Conservation (phyloP, 2,888 invertebrate species). For the Melanostoma scalare region DNA sequence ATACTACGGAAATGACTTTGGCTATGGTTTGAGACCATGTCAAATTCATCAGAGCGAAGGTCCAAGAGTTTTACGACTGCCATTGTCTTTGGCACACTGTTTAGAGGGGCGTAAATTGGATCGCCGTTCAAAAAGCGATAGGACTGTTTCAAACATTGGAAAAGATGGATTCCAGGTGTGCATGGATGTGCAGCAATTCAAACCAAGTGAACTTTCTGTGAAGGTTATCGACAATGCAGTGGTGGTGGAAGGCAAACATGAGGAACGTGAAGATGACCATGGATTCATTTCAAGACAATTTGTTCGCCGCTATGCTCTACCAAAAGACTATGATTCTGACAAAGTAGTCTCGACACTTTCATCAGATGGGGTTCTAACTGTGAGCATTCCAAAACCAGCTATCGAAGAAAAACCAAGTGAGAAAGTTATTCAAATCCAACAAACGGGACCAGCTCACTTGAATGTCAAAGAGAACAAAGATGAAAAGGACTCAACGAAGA, state of each 20-base stretch:
- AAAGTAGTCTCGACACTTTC: constrained; percentile 89
- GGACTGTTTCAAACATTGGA: constrained; percentile 78
- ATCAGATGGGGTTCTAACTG: constrained; percentile 88
- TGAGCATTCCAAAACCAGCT: constrained; percentile 85
- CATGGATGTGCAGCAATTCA: constrained; percentile 89
- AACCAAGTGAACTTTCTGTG: constrained; percentile 89
- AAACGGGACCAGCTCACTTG: constrained; percentile 84
- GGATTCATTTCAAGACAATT: constrained; percentile 90
- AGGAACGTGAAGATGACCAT: constrained; percentile 88
- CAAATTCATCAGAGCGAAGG: neutral
- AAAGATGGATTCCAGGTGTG: constrained; percentile 87
- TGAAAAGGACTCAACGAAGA: neutral
- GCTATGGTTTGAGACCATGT: constrained; percentile 26
- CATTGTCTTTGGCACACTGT: neutral
- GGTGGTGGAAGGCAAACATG: constrained; percentile 89
- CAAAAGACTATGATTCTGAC: constrained; percentile 89
- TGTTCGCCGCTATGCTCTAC: constrained; percentile 88
- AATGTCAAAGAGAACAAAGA: constrained; percentile 81
- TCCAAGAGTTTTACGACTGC: constrained; percentile 6
- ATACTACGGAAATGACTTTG: constrained; percentile 16
- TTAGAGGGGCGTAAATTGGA: constrained; percentile 19
- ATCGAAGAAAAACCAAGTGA: constrained; percentile 81
- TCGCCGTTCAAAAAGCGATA: neutral
- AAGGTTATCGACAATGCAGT: constrained; percentile 89
- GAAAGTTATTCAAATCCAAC: constrained; percentile 84